Evolutionary conservation across 2,888 invertebrate genomes (phyloP).

Genomic region (Latrodectus elegans): DNA sequence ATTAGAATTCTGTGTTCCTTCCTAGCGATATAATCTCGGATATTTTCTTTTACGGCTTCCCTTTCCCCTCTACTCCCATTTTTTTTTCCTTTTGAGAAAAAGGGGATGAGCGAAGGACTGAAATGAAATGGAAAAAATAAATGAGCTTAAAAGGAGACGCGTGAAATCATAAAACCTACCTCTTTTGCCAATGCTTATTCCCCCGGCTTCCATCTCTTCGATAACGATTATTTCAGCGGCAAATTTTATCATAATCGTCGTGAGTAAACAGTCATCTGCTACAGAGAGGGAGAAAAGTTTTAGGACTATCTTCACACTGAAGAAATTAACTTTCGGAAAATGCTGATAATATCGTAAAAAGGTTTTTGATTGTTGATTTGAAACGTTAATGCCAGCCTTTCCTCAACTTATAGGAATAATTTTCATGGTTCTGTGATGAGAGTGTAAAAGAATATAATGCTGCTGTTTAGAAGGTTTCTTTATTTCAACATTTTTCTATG

Average conservation of each 20-base stretch:
- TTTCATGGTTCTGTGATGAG: too few species aligned
- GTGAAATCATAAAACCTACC: not conserved
- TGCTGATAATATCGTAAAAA: constrained; percentile 1
- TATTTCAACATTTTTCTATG: too few species aligned
- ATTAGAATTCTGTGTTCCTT: constrained; percentile 52
- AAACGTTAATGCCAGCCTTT: constrained; percentile 4
- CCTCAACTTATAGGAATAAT: too few species aligned
- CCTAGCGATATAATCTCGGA: constrained; percentile 48
- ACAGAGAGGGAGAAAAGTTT: not conserved
- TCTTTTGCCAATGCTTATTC: too few species aligned
- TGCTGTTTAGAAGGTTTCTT: too few species aligned
- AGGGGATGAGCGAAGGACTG: constrained; percentile 4
- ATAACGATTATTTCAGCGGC: constrained; percentile 59
- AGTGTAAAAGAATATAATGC: too few species aligned
- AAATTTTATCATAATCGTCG: constrained; percentile 59
- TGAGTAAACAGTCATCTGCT: constrained; percentile 63
- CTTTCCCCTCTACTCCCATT: not conserved
- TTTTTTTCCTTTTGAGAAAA: not conserved
- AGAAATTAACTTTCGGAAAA: not conserved
- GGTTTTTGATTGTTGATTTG: not conserved
- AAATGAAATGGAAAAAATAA: constrained; percentile 30
- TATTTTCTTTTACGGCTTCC: constrained; percentile 35
- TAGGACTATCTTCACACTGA: not conserved
- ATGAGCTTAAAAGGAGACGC: constrained; percentile 17
- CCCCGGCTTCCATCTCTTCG: not conserved